phyloP scores from a whole-genome alignment of 2,113 vertebrate species.

The Sylvietta virens region DNA sequence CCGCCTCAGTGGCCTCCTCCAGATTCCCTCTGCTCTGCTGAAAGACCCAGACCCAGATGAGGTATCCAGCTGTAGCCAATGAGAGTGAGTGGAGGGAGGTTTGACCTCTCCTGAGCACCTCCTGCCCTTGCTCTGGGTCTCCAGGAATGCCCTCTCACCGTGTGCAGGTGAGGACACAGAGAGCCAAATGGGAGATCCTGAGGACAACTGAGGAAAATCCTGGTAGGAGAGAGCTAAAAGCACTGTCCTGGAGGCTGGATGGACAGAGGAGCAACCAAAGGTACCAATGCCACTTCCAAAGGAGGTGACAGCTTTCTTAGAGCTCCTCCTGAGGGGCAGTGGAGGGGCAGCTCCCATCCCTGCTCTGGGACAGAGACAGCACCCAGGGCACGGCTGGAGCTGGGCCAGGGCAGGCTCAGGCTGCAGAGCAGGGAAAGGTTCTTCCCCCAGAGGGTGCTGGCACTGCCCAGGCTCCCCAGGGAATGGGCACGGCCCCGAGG shows the following conservation, averaged over 20 bases:
- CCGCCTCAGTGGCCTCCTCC: background rate
- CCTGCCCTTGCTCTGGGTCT: background rate
- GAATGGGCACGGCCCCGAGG: background rate
- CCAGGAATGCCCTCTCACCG: background rate
- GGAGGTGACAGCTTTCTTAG: background rate
- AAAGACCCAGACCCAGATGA: background rate
- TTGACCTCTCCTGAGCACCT: background rate
- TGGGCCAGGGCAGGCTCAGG: background rate
- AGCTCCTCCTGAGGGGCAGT: background rate
- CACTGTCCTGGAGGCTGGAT: background rate
- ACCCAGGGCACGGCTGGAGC: background rate
- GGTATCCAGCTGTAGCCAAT: background rate
- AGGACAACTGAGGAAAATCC: background rate
- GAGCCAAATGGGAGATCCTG: background rate
- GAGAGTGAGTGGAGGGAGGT: background rate
- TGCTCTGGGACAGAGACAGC: background rate
- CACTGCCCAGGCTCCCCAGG: background rate
- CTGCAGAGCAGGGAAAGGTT: background rate
- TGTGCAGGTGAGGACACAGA: background rate
- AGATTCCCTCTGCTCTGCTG: background rate
- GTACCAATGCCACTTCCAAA: background rate
- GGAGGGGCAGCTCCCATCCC: fast-evolving
- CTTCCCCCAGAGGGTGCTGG: background rate
- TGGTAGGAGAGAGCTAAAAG: background rate
- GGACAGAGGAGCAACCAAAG: background rate